Evolutionary conservation across 2,113 vertebrate species (phyloP).

Genomic region (Equus przewalskii): DNA sequence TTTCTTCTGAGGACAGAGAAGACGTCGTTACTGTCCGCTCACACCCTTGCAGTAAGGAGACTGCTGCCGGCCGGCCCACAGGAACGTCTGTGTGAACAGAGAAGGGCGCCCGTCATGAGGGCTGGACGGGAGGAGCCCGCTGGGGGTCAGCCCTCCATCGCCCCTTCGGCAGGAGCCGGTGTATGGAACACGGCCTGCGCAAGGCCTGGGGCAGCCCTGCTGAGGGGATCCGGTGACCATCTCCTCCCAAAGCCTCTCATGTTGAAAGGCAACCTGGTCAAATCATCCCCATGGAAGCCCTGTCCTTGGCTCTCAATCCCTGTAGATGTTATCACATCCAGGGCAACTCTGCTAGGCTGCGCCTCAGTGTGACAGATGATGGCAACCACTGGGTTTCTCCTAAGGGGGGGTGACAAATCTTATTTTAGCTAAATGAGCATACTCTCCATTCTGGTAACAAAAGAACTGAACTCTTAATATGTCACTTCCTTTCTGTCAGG

Average conservation of each 20-base stretch:
- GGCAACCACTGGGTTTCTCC: not conserved
- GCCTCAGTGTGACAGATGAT: not conserved
- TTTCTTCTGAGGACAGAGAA: not conserved
- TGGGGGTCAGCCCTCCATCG: not conserved
- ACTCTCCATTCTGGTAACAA: not conserved
- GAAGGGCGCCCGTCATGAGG: accelerated
- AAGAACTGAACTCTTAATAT: not conserved
- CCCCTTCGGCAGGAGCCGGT: accelerated
- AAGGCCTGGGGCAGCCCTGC: accelerated
- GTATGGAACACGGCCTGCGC: accelerated
- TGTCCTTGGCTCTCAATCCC: not conserved
- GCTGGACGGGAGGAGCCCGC: not conserved
- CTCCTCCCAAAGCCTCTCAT: not conserved
- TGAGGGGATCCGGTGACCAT: not conserved
- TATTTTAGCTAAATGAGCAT: not conserved
- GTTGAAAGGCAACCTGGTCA: not conserved
- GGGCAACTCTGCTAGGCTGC: not conserved
- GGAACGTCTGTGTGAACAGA: not conserved
- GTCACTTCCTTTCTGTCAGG: not conserved
- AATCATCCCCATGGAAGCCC: not conserved
- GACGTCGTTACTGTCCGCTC: not conserved
- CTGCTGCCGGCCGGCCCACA: not conserved
- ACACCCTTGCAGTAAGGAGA: not conserved
- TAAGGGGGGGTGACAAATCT: not conserved
- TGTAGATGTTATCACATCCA: not conserved